phyloP scores from a whole-genome alignment of 2,888 invertebrate species.

The Lycaena phlaeas region DNA sequence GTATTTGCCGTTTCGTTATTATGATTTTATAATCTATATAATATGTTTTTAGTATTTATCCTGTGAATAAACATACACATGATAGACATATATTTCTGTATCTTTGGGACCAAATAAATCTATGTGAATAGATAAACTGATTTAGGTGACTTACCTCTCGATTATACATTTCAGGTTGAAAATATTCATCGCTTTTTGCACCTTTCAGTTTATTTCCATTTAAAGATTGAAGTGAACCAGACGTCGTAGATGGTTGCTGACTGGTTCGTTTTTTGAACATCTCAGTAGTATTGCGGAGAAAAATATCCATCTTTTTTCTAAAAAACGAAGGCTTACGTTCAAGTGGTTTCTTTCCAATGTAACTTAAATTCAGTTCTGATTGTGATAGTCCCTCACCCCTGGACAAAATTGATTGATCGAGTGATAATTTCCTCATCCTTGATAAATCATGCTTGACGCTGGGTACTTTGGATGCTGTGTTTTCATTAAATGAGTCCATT shows the following conservation, averaged over 20 bases:
- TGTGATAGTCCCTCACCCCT: conserved; percentile 48
- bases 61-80: too few species aligned
- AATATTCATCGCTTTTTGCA: conserved; percentile 4
- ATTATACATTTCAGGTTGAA: background rate
- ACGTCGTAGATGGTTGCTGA: conserved; percentile 40
- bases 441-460: conserved; percentile 12
- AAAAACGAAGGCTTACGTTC: conserved; percentile 64
- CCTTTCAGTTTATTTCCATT: conserved; percentile 28
- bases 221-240: conserved; percentile 51
- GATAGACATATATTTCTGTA: too few species aligned
- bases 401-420: conserved; percentile 49
- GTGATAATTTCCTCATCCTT: conserved; percentile 49
- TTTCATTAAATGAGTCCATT: background rate
- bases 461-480: background rate
- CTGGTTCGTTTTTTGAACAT: conserved; percentile 45
- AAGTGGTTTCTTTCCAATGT: conserved; percentile 53
- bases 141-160: conserved; percentile 1
- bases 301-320: conserved; percentile 59
- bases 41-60: too few species aligned
- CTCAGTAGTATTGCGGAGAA: conserved; percentile 57
- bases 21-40: too few species aligned
- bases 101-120: too few species aligned
- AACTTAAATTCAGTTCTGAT: conserved; percentile 56
- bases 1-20: too few species aligned
- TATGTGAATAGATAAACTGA: too few species aligned